These are phyloP conservation scores for Semnopithecus entellus DNA, from an alignment of 2,113 vertebrate genomes.

Conservation along the genomic window DNA sequence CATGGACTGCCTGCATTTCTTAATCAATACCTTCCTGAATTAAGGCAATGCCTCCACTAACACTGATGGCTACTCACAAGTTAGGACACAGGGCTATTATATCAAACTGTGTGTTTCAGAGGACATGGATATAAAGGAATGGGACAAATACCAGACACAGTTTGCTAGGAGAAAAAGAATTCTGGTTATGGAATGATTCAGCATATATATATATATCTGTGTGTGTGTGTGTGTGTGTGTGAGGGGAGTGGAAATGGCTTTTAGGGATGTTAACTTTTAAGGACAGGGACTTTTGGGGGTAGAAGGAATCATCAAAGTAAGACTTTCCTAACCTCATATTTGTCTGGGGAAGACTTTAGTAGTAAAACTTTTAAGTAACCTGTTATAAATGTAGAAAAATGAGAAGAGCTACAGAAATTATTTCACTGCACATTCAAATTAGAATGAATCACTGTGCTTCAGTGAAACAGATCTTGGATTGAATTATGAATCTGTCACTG, in stretches of 20 bases:
- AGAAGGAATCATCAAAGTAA: not conserved
- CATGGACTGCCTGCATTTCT: not conserved
- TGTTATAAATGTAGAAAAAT: constrained; percentile 2
- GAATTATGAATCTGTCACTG: constrained; percentile 45
- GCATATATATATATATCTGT: fast-evolving
- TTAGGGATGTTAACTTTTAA: not conserved
- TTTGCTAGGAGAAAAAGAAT: not conserved
- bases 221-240: too few species aligned
- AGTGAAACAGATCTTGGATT: not conserved
- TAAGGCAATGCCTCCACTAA: not conserved
- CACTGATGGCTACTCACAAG: not conserved
- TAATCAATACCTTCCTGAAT: not conserved
- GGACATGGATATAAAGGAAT: not conserved
- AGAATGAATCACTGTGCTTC: not conserved
- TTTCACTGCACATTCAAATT: constrained; percentile 4
- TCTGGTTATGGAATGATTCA: not conserved
- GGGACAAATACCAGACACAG: fast-evolving
- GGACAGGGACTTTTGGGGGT: not conserved
- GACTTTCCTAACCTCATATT: not conserved
- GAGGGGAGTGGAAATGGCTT: fast-evolving
- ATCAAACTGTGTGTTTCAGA: not conserved
- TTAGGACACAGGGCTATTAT: not conserved
- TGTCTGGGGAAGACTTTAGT: not conserved
- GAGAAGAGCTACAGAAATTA: not conserved
- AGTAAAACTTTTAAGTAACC: not conserved